phyloP scores from a whole-genome alignment of 2,888 invertebrate species.

The Ceriagrion tenellum region DNA sequence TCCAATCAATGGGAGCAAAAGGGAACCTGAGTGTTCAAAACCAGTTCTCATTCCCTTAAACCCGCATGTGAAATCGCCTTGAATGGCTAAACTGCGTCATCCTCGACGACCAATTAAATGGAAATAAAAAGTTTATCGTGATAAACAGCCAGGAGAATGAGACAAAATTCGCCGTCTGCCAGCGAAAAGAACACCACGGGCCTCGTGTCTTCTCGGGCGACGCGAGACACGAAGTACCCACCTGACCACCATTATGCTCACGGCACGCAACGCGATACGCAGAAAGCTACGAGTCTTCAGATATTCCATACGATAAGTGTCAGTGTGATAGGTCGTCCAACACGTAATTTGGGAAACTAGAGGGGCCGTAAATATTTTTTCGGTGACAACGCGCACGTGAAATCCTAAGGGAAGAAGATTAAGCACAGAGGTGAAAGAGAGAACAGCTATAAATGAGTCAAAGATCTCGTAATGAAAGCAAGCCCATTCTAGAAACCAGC shows the following conservation, averaged over 20 bases:
- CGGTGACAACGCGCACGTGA: background rate
- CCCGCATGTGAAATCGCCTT: background rate
- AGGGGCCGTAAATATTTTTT: background rate
- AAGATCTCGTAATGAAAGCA: background rate
- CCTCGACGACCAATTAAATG: background rate
- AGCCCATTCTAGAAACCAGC: background rate
- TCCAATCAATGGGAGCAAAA: too few species aligned
- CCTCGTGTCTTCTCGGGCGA: background rate
- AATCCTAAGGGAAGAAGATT: background rate
- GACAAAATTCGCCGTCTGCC: background rate
- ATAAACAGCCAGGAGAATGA: background rate
- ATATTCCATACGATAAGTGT: background rate
- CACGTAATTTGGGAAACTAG: background rate
- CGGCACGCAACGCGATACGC: conserved; percentile 8
- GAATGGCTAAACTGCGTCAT: background rate
- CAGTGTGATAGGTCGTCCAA: background rate
- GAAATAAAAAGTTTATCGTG: background rate
- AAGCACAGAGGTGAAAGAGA: background rate
- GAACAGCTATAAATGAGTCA: background rate
- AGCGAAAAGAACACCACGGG: background rate
- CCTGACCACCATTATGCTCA: background rate
- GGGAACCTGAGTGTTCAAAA: too few species aligned
- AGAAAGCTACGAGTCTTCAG: background rate
- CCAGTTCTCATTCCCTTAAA: background rate
- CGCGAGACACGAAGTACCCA: background rate